phyloP scores from a whole-genome alignment of 2,888 invertebrate genomes.

The Macrosoma leucophasiata region DNA sequence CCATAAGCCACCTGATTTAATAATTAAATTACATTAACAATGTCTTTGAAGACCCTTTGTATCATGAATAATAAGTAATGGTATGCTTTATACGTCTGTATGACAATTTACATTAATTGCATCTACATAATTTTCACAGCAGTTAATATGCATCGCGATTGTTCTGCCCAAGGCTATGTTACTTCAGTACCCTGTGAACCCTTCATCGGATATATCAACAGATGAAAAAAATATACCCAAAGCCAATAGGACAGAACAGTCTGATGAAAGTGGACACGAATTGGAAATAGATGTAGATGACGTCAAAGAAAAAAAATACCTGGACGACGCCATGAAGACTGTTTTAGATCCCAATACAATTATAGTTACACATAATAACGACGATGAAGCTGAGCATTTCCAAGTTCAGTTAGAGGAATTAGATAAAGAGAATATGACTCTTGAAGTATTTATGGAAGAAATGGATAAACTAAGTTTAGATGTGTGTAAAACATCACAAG shows the following conservation, averaged over 20 bases:
- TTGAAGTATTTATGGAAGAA: constrained; percentile 57
- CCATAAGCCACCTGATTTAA: too few relatives aligned
- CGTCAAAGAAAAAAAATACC: constrained; percentile 51
- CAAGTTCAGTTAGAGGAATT: constrained; percentile 49
- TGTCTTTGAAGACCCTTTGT: too few relatives aligned
- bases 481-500: constrained; percentile 61
- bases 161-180: constrained; percentile 37
- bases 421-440: constrained; percentile 44
- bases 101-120: too few relatives aligned
- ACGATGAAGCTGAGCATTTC: constrained; percentile 44
- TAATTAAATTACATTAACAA: too few relatives aligned
- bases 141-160: constrained; percentile 33
- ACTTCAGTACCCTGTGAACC: constrained; percentile 48
- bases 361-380: constrained; percentile 39
- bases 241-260: constrained; percentile 52
- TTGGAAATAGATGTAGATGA: constrained; percentile 55
- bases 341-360: constrained; percentile 52
- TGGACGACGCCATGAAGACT: constrained; percentile 59
- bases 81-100: too few relatives aligned
- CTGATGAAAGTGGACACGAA: constrained; percentile 61
- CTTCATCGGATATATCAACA: constrained; percentile 59
- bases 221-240: constrained; percentile 47
- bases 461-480: constrained; percentile 65
- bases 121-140: constrained; percentile 37
- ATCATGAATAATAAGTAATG: too few relatives aligned